Percentiles rank a stretch among this genome's conserved stretches.
Evolutionary conservation across 1,140 invertebrate genomes (phyloP).

Genomic region (Chelonus insularis): DNA sequence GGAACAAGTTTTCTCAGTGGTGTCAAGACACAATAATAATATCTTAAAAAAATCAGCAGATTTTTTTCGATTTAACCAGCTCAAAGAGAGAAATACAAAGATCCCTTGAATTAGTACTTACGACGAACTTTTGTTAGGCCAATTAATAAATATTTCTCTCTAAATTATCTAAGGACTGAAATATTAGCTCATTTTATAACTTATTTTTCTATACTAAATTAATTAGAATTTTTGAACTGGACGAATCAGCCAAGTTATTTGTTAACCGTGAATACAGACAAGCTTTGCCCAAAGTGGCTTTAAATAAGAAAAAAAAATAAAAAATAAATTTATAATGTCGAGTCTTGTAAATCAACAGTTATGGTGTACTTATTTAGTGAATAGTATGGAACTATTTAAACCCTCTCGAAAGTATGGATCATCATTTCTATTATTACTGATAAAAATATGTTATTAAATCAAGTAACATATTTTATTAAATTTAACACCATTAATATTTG

Average conservation of each 20-base stretch:
- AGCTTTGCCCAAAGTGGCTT: conserved; percentile 6
- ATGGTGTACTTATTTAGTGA: conserved; percentile 30
- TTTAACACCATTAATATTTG: background rate
- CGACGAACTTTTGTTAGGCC: conserved; percentile 11
- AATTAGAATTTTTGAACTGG: conserved; percentile 2
- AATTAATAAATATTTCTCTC: background rate
- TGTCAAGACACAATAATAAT: conserved; percentile 23
- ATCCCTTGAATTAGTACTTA: conserved; percentile 3
- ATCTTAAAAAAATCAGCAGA: conserved; percentile 21
- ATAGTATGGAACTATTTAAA: conserved; percentile 29
- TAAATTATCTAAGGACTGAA: too few species aligned
- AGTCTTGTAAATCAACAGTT: conserved; percentile 13
- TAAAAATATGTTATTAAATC: conserved; percentile 5
- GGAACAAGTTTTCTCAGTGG: conserved; percentile 29
- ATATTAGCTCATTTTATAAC: too few species aligned
- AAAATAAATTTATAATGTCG: conserved; percentile 20
- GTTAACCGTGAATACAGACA: too few species aligned
- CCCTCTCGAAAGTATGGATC: conserved; percentile 27
- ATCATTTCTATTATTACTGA: conserved; percentile 17
- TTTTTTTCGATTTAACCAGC: background rate
- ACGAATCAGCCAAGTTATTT: too few species aligned
- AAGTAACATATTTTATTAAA: background rate
- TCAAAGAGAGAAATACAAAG: background rate
- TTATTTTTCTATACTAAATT: too few species aligned
- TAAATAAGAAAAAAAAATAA: conserved; percentile 13